These are phyloP conservation scores for Micropoecilia bifurca DNA, from an alignment of 2,797 vertebrate species.

Conservation along the genomic window DNA sequence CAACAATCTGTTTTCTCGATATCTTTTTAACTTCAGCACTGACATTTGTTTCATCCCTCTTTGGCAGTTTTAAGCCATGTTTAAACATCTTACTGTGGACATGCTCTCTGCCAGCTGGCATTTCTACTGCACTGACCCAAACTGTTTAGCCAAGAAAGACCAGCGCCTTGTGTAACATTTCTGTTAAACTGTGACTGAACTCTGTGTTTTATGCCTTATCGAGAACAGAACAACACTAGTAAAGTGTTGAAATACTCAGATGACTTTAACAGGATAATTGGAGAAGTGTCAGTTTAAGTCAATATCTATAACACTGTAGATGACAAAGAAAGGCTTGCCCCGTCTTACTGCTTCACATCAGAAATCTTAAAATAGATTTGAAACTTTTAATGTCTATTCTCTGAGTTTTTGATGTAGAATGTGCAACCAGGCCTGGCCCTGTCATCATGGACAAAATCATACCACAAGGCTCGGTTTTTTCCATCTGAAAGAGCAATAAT, in stretches of 20 bases:
- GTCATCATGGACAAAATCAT: conserved; percentile 63
- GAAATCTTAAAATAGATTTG: conserved; percentile 45
- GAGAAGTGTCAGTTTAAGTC: background rate
- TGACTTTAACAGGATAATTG: background rate
- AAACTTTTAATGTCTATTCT: conserved; percentile 31
- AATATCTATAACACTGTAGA: background rate
- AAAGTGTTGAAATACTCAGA: background rate
- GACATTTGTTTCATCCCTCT: background rate
- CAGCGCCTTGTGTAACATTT: background rate
- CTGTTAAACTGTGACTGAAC: background rate
- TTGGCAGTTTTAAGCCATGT: background rate
- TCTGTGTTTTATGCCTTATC: background rate
- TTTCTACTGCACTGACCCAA: background rate
- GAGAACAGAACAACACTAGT: background rate
- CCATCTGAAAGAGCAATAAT: conserved; percentile 43
- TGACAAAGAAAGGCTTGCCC: conserved; percentile 13
- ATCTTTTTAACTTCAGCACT: background rate
- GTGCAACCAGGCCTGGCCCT: conserved; percentile 55
- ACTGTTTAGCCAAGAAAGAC: conserved; percentile 1
- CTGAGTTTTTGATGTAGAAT: conserved; percentile 44
- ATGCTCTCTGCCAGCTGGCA: background rate
- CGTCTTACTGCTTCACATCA: conserved; percentile 26
- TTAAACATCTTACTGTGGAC: background rate
- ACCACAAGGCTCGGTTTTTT: conserved; percentile 61
- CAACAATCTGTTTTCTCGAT: background rate